Evolutionary conservation across 37 sponge, comb jelly and placozoan species (phyloP).

Genomic region (Chondrosia reniformis): DNA sequence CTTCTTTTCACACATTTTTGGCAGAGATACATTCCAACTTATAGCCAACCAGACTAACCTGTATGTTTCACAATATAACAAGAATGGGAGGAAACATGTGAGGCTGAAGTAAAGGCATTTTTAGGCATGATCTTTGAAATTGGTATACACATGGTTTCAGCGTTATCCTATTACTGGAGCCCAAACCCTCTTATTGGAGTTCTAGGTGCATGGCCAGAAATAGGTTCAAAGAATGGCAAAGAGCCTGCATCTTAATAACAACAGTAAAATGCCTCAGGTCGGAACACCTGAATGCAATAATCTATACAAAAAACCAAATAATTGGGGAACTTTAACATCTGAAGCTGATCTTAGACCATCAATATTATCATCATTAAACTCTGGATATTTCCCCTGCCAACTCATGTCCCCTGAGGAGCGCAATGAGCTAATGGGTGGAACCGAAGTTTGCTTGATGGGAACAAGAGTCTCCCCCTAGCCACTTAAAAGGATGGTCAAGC

Average conservation of each 20-base stretch:
- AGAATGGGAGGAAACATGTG: background rate
- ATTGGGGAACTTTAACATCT: no score
- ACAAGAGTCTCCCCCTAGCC: no score
- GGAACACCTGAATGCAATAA: background rate
- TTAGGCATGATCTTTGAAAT: background rate
- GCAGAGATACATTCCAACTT: background rate
- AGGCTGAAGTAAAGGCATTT: background rate
- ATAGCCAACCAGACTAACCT: constrained; percentile 5
- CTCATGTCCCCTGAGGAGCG: no score
- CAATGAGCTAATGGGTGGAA: no score
- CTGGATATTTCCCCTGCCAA: no score
- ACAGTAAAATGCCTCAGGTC: background rate
- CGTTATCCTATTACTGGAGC: background rate
- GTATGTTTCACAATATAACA: background rate
- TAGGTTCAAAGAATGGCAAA: background rate
- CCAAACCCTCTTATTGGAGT: background rate
- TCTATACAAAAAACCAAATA: no score
- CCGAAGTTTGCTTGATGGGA: no score
- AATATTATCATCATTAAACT: no score
- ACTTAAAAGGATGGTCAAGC: no score
- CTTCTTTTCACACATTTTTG: background rate
- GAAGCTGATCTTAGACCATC: no score
- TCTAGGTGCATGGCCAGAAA: background rate
- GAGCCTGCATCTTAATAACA: background rate
- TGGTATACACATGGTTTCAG: background rate